Evolutionary conservation across 2,888 invertebrate genomes (phyloP).

Genomic region (Neoscelio sp.): DNA sequence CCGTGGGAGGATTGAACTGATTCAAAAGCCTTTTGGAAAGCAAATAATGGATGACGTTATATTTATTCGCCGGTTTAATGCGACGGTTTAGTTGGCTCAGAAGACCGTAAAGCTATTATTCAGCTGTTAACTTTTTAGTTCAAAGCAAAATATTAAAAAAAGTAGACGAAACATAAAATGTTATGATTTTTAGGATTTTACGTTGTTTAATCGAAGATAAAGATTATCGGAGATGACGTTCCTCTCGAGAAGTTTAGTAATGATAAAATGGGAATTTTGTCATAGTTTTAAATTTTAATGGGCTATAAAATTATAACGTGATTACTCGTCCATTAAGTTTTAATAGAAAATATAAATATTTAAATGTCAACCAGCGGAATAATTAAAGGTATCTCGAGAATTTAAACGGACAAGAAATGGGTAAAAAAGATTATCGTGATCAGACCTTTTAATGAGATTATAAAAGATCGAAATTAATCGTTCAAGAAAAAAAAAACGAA

Average conservation of each 20-base stretch:
- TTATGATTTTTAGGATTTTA: too few species aligned
- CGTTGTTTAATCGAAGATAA: too few species aligned
- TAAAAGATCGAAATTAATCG: neutral
- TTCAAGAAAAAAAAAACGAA: too few species aligned
- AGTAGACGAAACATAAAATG: too few species aligned
- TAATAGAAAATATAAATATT: constrained; percentile 12
- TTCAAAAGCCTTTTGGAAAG: constrained; percentile 6
- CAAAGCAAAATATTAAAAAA: too few species aligned
- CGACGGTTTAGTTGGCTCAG: neutral
- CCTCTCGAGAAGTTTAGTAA: neutral
- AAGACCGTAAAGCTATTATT: constrained; percentile 15
- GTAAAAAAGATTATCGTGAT: neutral
- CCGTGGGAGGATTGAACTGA: constrained; percentile 4
- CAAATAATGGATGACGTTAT: constrained; percentile 12
- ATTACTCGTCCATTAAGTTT: neutral
- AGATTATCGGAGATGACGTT: neutral
- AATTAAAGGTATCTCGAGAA: neutral
- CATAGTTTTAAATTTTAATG: neutral
- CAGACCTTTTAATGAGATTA: too few species aligned
- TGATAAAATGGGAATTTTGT: neutral
- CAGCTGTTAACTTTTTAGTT: constrained; percentile 2
- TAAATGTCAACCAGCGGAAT: constrained; percentile 1
- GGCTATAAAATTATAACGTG: neutral
- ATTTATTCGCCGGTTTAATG: constrained; percentile 12
- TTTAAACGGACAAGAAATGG: neutral